Conservation (phyloP, 2,113 vertebrate genomes). For the Lepus americanus region DNA sequence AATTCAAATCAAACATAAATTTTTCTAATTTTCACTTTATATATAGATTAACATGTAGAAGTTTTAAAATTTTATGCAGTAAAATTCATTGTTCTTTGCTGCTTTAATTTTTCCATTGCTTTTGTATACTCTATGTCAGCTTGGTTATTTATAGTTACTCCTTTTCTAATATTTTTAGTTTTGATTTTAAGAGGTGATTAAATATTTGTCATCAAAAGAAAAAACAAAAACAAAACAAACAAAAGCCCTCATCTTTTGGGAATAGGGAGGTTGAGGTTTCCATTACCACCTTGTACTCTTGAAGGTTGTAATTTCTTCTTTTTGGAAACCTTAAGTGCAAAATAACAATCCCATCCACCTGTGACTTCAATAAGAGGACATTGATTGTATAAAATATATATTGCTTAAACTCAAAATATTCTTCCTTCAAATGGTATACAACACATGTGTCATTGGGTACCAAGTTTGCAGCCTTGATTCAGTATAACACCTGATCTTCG, state of each 20-base stretch:
- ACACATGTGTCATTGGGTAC: neutral
- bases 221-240: too few relatives aligned
- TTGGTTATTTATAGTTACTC: neutral
- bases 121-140: neutral
- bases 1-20: neutral
- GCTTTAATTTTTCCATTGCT: neutral
- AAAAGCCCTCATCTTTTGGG: neutral
- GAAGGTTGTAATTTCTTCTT: neutral
- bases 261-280: neutral
- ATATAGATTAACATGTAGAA: neutral
- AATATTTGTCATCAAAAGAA: neutral
- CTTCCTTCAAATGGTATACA: neutral
- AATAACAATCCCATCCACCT: neutral
- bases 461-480: neutral
- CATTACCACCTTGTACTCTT: neutral
- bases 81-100: neutral
- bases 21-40: neutral
- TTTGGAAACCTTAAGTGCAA: conserved; percentile 10
- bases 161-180: conserved; percentile 18
- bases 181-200: neutral
- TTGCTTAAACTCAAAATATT: neutral
- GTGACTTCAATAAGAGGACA: neutral
- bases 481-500: neutral
- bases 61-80: neutral
- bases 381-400: neutral